These are phyloP conservation scores for Watsonalla binaria DNA, from an alignment of 2,888 invertebrate genomes.

Conservation along the genomic window DNA sequence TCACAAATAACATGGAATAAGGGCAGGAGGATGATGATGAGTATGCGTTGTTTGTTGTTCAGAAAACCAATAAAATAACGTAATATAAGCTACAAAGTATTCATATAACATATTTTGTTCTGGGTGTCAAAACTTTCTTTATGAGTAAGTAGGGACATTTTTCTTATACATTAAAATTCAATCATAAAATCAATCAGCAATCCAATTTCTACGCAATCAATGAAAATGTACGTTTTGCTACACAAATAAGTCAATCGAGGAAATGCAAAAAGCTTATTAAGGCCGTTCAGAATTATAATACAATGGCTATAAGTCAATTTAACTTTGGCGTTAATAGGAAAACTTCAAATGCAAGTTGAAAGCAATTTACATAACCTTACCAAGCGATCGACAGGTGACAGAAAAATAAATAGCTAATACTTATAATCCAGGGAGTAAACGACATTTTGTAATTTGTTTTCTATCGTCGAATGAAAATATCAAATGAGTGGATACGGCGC, in stretches of 20 bases:
- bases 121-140: no score
- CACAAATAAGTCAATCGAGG: slow-evolving; percentile 29
- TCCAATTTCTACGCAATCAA: not conserved
- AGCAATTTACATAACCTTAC: slow-evolving; percentile 58
- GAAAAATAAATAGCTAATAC: slow-evolving; percentile 62
- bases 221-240: slow-evolving; percentile 9
- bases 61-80: no score
- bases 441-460: slow-evolving; percentile 76
- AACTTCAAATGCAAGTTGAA: slow-evolving; percentile 56
- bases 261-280: slow-evolving; percentile 46
- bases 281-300: slow-evolving; percentile 33
- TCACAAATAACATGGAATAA: no score
- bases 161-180: no score
- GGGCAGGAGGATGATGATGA: no score
- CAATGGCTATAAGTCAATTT: slow-evolving; percentile 37
- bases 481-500: slow-evolving; percentile 74
- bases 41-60: no score
- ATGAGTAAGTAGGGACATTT: no score
- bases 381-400: slow-evolving; percentile 65
- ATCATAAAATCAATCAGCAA: not conserved
- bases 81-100: no score
- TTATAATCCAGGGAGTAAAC: slow-evolving; percentile 48
- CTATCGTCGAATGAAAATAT: slow-evolving; percentile 69
- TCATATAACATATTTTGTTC: no score
- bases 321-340: slow-evolving; percentile 59